Evolutionary conservation across 2,113 vertebrate genomes (phyloP).

Genomic region (Passer domesticus): DNA sequence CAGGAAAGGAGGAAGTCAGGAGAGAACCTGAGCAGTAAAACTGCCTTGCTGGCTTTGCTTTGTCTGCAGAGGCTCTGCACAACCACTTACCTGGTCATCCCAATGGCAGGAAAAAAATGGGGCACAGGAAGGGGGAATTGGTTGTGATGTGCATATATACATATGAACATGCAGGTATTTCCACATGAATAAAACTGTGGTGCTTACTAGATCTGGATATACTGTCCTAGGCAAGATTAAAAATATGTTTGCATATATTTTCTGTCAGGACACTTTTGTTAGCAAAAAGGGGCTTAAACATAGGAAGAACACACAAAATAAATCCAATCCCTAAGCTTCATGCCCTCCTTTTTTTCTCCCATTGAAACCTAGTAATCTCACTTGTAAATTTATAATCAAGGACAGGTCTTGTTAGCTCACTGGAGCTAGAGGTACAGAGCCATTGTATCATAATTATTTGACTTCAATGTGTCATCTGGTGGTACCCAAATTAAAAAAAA

Average conservation of each 20-base stretch:
- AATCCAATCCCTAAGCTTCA: background rate
- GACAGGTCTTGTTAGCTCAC: background rate
- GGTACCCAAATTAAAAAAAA: background rate
- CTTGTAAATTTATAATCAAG: background rate
- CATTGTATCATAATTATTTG: background rate
- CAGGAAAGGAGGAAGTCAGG: background rate
- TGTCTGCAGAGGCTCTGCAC: background rate
- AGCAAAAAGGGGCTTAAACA: background rate
- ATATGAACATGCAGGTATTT: background rate
- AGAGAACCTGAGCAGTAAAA: background rate
- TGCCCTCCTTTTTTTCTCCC: background rate
- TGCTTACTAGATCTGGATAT: background rate
- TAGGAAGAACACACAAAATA: background rate
- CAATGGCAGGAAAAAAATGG: background rate
- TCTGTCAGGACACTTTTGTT: constrained; percentile 11
- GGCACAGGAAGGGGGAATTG: constrained; percentile 5
- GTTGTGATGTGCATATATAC: background rate
- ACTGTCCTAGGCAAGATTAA: constrained; percentile 18
- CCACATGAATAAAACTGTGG: background rate
- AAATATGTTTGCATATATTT: constrained; percentile 32
- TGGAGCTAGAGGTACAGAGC: background rate
- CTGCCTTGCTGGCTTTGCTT: background rate
- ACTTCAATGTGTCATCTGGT: background rate
- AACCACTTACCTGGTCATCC: background rate
- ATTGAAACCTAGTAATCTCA: background rate